These are phyloP conservation scores for Nomada fabriciana DNA, from an alignment of 2,888 invertebrate species.

Conservation along the genomic window DNA sequence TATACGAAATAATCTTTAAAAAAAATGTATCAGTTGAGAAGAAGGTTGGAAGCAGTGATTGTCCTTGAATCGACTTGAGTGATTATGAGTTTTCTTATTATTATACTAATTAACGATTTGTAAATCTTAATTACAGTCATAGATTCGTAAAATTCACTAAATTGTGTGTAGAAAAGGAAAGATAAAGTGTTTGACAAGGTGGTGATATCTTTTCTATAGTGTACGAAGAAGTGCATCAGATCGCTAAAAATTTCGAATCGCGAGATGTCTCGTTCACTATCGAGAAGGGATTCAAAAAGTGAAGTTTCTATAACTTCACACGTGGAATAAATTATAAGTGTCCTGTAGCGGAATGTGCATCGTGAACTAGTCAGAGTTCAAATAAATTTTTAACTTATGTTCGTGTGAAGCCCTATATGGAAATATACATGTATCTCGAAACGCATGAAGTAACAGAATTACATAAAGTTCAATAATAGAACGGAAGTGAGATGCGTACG, in stretches of 20 bases:
- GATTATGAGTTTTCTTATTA: too few species aligned
- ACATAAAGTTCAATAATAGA: not conserved
- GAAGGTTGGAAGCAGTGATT: too few species aligned
- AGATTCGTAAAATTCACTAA: too few species aligned
- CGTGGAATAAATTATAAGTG: constrained; percentile 12
- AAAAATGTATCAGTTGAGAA: too few species aligned
- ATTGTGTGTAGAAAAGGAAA: too few species aligned
- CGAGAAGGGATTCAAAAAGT: not conserved
- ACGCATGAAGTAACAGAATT: not conserved
- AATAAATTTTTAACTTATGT: constrained; percentile 35
- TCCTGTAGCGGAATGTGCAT: constrained; percentile 12
- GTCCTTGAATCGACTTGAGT: too few species aligned
- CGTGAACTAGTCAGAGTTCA: constrained; percentile 60
- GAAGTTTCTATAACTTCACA: not conserved
- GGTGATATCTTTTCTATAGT: too few species aligned
- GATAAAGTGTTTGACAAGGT: too few species aligned
- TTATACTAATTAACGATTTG: not conserved
- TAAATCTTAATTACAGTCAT: not conserved
- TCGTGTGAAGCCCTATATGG: not conserved
- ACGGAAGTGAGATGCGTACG: not conserved
- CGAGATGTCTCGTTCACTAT: not conserved
- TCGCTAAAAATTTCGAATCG: not conserved
- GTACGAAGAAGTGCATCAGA: too few species aligned
- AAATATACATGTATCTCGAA: not conserved
- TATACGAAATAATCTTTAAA: too few species aligned